phyloP scores from a whole-genome alignment of 2,113 vertebrate genomes.

The Calypte anna region DNA sequence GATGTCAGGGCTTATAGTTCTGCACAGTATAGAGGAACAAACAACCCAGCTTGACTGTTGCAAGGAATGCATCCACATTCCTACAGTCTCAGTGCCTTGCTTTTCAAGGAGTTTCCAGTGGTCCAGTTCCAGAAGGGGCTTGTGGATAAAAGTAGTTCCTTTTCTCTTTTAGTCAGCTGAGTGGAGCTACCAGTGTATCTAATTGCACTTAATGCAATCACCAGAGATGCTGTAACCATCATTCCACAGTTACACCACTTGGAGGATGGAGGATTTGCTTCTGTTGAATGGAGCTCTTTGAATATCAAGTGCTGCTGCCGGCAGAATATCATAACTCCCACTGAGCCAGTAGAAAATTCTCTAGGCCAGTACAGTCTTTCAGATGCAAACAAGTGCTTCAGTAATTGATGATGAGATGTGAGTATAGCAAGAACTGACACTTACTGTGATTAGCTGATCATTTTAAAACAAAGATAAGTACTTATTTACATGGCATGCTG shows the following conservation, averaged over 20 bases:
- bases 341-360: not conserved
- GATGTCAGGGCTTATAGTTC: not conserved
- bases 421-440: not conserved
- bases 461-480: not conserved
- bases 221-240: not conserved
- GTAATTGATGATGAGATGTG: not conserved
- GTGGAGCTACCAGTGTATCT: not conserved
- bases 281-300: not conserved
- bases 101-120: not conserved
- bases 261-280: not conserved
- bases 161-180: not conserved
- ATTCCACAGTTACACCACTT: not conserved
- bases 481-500: not conserved
- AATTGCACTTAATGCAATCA: not conserved
- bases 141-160: not conserved
- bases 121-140: not conserved
- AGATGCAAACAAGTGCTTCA: not conserved
- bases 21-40: not conserved
- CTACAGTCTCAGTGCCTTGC: not conserved
- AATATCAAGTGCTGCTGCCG: not conserved
- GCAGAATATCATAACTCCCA: not conserved
- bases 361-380: not conserved
- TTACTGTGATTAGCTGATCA: not conserved
- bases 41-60: not conserved
- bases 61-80: not conserved